Percentiles rank a stretch among this genome's conserved stretches.
Evolutionary conservation across 1,140 invertebrate genomes (phyloP).

Genomic region (Drosophila oshimai): DNA sequence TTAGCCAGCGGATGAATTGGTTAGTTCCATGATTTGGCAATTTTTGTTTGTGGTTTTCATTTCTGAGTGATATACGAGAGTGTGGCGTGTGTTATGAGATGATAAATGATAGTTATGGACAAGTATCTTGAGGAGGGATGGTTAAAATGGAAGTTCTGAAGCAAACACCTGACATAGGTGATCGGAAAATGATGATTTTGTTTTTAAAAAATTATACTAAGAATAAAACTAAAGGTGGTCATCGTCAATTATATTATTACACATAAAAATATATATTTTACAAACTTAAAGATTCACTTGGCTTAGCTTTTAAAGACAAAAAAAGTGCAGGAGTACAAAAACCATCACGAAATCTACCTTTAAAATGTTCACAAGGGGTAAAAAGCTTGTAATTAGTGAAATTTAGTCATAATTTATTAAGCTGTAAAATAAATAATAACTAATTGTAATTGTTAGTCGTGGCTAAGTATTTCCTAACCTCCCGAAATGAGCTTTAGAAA

Average conservation of each 20-base stretch:
- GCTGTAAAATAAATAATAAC: background rate
- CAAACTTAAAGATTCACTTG: too few relatives aligned
- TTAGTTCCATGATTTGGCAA: conserved; percentile 45
- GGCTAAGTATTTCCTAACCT: conserved; percentile 11
- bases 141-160: background rate
- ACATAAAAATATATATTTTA: too few relatives aligned
- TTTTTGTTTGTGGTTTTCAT: conserved; percentile 30
- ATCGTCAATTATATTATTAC: too few relatives aligned
- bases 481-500: conserved; percentile 26
- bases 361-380: background rate
- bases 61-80: conserved; percentile 7
- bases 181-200: too few relatives aligned
- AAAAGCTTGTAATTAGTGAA: background rate
- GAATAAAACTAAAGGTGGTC: too few relatives aligned
- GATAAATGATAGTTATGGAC: conserved; percentile 24
- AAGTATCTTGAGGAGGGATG: background rate
- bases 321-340: too few relatives aligned
- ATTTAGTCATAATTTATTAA: background rate
- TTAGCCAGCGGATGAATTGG: conserved; percentile 18
- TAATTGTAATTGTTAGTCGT: background rate
- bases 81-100: conserved; percentile 25
- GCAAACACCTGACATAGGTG: too few relatives aligned
- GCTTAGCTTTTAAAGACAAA: too few relatives aligned
- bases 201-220: background rate
- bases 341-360: background rate